These are phyloP conservation scores for Rhinolophus sinicus DNA, from an alignment of 2,113 vertebrate genomes.

Conservation along the genomic window DNA sequence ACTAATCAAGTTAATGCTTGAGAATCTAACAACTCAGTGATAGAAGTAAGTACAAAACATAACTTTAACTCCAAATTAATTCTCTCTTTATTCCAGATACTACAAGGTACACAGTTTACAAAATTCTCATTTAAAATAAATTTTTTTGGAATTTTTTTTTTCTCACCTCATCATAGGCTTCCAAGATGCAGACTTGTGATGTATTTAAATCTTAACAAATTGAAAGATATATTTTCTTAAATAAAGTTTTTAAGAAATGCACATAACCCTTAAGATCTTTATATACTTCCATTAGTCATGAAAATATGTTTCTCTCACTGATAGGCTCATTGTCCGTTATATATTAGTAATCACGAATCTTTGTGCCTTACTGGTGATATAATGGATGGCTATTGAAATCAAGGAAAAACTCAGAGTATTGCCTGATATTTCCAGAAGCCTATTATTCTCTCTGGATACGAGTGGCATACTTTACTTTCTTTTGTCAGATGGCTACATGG, in stretches of 20 bases:
- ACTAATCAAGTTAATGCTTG: neutral
- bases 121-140: constrained; percentile 12
- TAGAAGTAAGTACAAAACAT: neutral
- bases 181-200: neutral
- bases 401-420: neutral
- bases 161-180: neutral
- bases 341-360: neutral
- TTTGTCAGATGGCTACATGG: neutral
- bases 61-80: neutral
- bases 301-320: neutral
- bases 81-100: neutral
- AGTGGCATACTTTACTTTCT: neutral
- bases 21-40: neutral
- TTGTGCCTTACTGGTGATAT: neutral
- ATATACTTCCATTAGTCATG: neutral
- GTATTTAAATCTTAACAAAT: constrained; percentile 9
- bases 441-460: neutral
- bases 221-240: neutral
- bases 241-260: neutral
- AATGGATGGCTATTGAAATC: neutral
- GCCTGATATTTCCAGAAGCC: neutral
- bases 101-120: neutral
- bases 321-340: neutral
- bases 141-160: neutral
- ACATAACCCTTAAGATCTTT: neutral